Conservation (phyloP, 2,888 invertebrate species). For the Sipha maydis region DNA sequence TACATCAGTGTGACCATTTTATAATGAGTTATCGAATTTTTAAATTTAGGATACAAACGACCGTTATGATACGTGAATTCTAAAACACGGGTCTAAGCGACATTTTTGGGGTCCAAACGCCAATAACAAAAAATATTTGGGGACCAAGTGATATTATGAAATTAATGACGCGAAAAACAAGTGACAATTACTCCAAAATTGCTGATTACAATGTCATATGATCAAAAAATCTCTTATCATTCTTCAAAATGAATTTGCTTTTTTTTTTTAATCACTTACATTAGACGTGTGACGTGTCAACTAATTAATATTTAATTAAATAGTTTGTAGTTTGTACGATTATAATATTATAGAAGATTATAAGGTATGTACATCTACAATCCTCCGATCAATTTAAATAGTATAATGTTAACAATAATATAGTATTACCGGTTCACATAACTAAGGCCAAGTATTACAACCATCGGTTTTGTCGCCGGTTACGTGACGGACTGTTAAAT, state of each 20-base stretch:
- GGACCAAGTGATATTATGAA: background rate
- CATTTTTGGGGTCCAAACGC: background rate
- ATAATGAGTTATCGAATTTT: slow-evolving; percentile 1
- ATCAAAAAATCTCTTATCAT: slow-evolving; percentile 2
- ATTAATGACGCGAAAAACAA: background rate
- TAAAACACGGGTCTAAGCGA: slow-evolving; percentile 8
- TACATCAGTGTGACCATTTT: slow-evolving; percentile 13
- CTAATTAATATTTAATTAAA: background rate
- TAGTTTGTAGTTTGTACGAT: background rate
- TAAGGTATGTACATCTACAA: slow-evolving; percentile 1
- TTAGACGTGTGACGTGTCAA: background rate
- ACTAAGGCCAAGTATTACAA: too few species aligned
- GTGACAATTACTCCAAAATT: background rate
- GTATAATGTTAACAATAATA: background rate
- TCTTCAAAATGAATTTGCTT: slow-evolving; percentile 1
- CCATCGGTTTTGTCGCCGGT: too few species aligned
- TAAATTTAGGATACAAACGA: slow-evolving; percentile 15
- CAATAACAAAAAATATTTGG: background rate
- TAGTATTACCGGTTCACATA: background rate
- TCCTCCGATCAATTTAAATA: background rate
- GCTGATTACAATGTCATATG: background rate
- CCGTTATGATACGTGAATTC: background rate
- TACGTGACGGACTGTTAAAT: too few species aligned
- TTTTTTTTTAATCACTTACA: background rate
- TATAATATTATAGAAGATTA: slow-evolving; percentile 9